Base-by-base conservation (phyloP, 1,140 invertebrate genomes). In the Drosophila insularis region DNA sequence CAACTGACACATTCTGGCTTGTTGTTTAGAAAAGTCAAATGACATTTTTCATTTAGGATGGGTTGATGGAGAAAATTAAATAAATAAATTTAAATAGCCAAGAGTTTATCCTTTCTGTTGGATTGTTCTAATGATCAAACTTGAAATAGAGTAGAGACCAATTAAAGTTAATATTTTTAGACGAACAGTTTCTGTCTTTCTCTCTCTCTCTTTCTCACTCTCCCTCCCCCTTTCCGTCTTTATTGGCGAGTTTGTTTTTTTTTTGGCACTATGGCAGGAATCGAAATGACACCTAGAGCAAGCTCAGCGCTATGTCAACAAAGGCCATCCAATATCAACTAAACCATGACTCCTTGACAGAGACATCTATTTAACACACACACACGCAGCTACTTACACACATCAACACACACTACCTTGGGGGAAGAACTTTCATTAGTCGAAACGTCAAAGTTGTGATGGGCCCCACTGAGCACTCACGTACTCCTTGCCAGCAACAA, bases 221-320 rank as follows among this genome's bases (percentile, higher is more conserved):
- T 54, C 5, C 27, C 5, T 35, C 32, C 0, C 32, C 10, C 14
- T 46, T n/a, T 46, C 1, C 19, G 2, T 56, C 17, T 56, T 32
- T 17, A 55, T 55, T 4, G 10, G 11, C 2, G 4, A 17, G 13
- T 31, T 27, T 6, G 7, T 56, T 56, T 10, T 35, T 8, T 13
- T 31, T 27, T 32, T 62, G 43, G 14, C 43, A 19, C 43, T 46
- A 8, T 50, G 17, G 17, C 17, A 19, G 43, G 43, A 81, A 81
- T 81, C 67, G 55, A 66, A 78, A 67, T 82, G 72, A 87, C 64
- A 89, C 70, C 77, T 64, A 56, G 80, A 87, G 80, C 82, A 82
- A 78, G 70, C 77, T 78, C 75, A 65, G 89, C 82, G 82, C 89
- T 80, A 80, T 87, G 84, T 80, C 82, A 82, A 80, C 84, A 87